Evolutionary conservation across 2,888 invertebrate genomes (phyloP).

Genomic region (Ennomos erosarius): DNA sequence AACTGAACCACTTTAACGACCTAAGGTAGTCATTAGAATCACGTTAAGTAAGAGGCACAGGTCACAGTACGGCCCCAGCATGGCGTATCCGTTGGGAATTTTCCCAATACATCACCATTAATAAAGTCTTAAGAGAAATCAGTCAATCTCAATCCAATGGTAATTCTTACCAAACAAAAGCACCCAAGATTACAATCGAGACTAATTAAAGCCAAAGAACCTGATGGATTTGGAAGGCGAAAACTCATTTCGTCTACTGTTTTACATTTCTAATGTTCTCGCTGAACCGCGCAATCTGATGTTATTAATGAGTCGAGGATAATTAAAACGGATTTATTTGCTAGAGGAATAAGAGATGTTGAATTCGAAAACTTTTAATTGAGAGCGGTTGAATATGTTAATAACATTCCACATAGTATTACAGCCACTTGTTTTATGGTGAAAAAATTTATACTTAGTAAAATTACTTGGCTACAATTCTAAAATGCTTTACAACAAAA

Average conservation of each 20-base stretch:
- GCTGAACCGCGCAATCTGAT: slow-evolving; percentile 59
- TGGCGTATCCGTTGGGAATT: slow-evolving; percentile 1
- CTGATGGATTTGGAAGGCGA: slow-evolving; percentile 57
- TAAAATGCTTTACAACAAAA: too few species aligned
- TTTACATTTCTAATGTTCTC: slow-evolving; percentile 74
- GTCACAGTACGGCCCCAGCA: too few species aligned
- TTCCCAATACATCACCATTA: slow-evolving; percentile 21
- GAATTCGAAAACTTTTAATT: slow-evolving; percentile 4
- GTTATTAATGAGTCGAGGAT: slow-evolving; percentile 68
- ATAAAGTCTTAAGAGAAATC: slow-evolving; percentile 34
- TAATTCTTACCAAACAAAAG: slow-evolving; percentile 46
- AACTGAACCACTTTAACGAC: too few species aligned
- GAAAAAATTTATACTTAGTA: too few species aligned
- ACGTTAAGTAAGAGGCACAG: too few species aligned
- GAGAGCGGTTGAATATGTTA: slow-evolving; percentile 5
- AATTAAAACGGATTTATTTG: slow-evolving; percentile 68
- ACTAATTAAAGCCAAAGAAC: slow-evolving; percentile 58
- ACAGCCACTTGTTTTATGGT: too few species aligned
- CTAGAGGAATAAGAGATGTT: slow-evolving; percentile 30
- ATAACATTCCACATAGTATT: not conserved
- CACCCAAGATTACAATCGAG: slow-evolving; percentile 45
- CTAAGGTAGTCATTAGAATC: too few species aligned
- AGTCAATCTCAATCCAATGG: slow-evolving; percentile 41
- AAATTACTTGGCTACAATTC: too few species aligned
- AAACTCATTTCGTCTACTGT: slow-evolving; percentile 71